Conservation (phyloP, 2,888 invertebrate genomes). For the Tubulanus polymorphus region DNA sequence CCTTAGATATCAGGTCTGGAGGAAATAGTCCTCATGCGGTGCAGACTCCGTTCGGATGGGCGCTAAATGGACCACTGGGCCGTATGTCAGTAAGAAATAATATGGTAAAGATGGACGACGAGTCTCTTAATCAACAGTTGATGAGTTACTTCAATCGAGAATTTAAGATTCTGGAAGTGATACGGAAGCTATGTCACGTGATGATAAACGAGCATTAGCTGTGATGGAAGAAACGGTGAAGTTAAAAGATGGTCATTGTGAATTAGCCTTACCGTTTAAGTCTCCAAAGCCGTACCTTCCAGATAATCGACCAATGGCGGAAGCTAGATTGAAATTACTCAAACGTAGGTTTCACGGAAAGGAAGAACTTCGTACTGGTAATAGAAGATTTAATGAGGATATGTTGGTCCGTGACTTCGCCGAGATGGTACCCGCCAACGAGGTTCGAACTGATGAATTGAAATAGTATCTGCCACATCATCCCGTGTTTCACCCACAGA, state of each 20-base stretch:
- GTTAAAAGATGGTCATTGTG: slow-evolving; percentile 5
- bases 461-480: slow-evolving; percentile 4
- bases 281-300: neutral
- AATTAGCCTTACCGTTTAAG: slow-evolving; percentile 5
- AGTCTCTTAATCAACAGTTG: too few relatives aligned
- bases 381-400: neutral
- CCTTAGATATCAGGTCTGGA: too few relatives aligned
- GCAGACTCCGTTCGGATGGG: too few relatives aligned
- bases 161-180: too few relatives aligned
- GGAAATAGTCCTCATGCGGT: too few relatives aligned
- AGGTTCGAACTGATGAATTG: neutral
- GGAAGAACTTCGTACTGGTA: neutral
- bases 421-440: neutral
- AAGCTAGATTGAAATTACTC: neutral
- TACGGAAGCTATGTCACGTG: too few relatives aligned
- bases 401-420: neutral
- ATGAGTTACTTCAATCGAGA: too few relatives aligned
- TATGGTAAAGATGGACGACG: too few relatives aligned
- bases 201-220: slow-evolving; percentile 1
- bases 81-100: too few relatives aligned
- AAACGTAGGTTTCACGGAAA: neutral
- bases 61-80: too few relatives aligned
- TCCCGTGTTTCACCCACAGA: neutral
- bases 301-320: neutral
- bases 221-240: neutral